Conservation (phyloP, 2,888 invertebrate species). For the Protodeltote pygarga region DNA sequence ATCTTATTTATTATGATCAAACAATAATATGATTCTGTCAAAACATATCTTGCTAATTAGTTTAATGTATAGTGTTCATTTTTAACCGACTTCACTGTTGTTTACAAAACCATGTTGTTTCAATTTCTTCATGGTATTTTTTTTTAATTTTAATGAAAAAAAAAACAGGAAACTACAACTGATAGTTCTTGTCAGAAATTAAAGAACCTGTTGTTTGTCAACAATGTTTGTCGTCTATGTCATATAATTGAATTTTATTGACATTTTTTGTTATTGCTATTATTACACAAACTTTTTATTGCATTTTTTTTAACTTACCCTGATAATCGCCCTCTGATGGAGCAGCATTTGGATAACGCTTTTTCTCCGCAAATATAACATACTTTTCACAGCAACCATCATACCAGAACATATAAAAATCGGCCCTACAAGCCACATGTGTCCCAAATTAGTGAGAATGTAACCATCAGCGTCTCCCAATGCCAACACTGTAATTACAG, state of each 20-base stretch:
- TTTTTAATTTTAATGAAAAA: no score
- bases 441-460: slow-evolving; percentile 87
- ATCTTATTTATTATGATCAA: not conserved
- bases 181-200: not conserved
- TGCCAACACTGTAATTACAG: slow-evolving; percentile 88
- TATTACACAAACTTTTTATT: no score
- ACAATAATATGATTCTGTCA: no score
- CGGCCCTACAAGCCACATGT: slow-evolving; percentile 90
- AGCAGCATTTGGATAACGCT: slow-evolving; percentile 89
- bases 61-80: no score
- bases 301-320: slow-evolving; percentile 86
- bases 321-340: slow-evolving; percentile 88
- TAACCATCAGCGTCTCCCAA: slow-evolving; percentile 88
- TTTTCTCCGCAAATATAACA: slow-evolving; percentile 88
- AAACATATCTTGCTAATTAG: no score
- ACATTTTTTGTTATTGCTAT: no score
- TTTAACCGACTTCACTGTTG: no score
- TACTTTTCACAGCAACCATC: slow-evolving; percentile 90
- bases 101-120: no score
- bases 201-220: slow-evolving; percentile 14
- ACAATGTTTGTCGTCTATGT: no score
- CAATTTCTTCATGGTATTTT: no score
- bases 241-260: no score
- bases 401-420: slow-evolving; percentile 90
- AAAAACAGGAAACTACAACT: not conserved